Evolutionary conservation across 2,888 invertebrate species (phyloP).

Genomic region (Harmothoe impar): DNA sequence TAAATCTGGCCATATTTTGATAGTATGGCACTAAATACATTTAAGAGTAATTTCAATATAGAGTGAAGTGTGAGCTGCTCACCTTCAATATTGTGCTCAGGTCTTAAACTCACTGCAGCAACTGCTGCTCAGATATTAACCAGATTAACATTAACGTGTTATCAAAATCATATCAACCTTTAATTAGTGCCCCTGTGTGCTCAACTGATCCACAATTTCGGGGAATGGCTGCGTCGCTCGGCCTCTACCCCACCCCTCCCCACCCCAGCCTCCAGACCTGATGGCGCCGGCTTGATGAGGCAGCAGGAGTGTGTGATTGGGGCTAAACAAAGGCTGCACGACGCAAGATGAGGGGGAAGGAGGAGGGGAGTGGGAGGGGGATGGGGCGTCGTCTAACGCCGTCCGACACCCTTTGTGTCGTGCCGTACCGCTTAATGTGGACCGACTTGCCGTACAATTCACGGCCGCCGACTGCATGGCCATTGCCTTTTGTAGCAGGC

Average conservation of each 20-base stretch:
- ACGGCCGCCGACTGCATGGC: background rate
- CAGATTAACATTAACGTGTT: too few species aligned
- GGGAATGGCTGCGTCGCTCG: background rate
- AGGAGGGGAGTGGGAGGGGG: too few species aligned
- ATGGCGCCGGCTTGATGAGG: slow-evolving; percentile 32
- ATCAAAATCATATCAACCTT: too few species aligned
- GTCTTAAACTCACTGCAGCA: too few species aligned
- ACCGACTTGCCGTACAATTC: background rate
- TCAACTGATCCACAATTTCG: too few species aligned
- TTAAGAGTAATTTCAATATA: too few species aligned
- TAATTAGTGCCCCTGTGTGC: too few species aligned
- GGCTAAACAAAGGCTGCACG: slow-evolving; percentile 27
- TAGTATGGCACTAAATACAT: too few species aligned
- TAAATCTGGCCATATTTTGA: too few species aligned
- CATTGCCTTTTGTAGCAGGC: background rate
- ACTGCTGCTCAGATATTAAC: too few species aligned
- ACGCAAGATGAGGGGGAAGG: background rate
- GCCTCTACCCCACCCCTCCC: background rate
- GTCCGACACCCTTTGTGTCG: background rate
- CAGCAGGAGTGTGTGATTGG: slow-evolving; percentile 7
- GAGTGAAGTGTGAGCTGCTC: too few species aligned
- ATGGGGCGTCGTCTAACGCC: background rate
- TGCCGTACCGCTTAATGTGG: background rate
- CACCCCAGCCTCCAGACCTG: background rate
- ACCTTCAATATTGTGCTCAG: too few species aligned